phyloP scores from a whole-genome alignment of 2,113 vertebrate genomes.

The Ancistrus triradiatus region DNA sequence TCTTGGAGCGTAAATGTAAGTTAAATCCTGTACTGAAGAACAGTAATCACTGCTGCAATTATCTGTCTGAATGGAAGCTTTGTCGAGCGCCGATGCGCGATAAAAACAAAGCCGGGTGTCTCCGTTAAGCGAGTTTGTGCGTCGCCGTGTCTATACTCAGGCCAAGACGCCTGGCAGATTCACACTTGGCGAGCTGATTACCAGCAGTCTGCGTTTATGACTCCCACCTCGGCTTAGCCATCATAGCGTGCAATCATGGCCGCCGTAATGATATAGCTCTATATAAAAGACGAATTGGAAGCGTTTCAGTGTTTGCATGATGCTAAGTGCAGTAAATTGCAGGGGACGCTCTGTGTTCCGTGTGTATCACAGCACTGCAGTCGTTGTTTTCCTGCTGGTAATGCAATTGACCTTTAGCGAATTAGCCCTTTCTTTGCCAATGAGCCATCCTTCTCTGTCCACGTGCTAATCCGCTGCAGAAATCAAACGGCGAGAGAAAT shows the following conservation, averaged over 20 bases:
- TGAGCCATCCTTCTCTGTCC: conserved; percentile 50
- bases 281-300: conserved; percentile 54
- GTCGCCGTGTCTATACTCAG: conserved; percentile 26
- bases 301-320: conserved; percentile 51
- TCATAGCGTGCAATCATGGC: conserved; percentile 39
- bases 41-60: conserved; percentile 1
- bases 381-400: conserved; percentile 52
- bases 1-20: too few relatives aligned
- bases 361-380: conserved; percentile 47
- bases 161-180: conserved; percentile 22
- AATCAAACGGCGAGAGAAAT: conserved; percentile 43
- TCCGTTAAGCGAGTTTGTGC: conserved; percentile 7
- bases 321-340: conserved; percentile 50
- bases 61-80: conserved; percentile 5
- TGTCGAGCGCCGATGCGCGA: neutral
- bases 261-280: conserved; percentile 45
- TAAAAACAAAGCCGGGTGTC: conserved; percentile 1
- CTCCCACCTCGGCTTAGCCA: conserved; percentile 49
- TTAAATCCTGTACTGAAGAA: neutral
- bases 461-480: conserved; percentile 36
- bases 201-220: conserved; percentile 45
- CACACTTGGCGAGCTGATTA: conserved; percentile 43
- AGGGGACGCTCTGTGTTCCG: conserved; percentile 41
- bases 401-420: conserved; percentile 60
- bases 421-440: conserved; percentile 55